Base-by-base conservation (phyloP, 2,888 invertebrate species). In the Chrysolina americana region DNA sequence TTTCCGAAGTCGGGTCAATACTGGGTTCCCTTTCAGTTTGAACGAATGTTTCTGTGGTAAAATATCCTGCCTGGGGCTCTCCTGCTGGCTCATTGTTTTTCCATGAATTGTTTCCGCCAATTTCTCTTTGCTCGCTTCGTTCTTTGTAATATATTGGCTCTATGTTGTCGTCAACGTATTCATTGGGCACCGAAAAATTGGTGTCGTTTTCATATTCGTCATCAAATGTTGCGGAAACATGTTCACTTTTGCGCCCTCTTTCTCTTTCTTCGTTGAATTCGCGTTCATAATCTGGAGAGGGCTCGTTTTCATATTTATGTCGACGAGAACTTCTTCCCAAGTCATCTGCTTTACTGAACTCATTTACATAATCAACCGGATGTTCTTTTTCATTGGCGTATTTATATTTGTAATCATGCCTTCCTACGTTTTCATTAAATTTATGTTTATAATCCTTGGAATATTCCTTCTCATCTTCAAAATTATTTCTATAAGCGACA, bases 401-500 rank as follows among this genome's bases (percentile, higher is more conserved):
- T 50, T 44, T 41, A 11, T 41, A 15, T 23, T 65, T 73, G 21
- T 68, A 41, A 28, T 64, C 50, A 17, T 70, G n/a, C 15, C 15
- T 17, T 71, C 68, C 69, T 47, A 19, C 19, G 15, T 64, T 15
- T 44, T 68, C 64, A 36, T 47, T 47, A 36, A n/a, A 3, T 47
- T 65, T 66, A 44, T 47, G 23, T 41, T 72, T 64, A 28, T 77
- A 68, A 21, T 65, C 28, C 10, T 5, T 53, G 0, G 73, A 53
- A 15, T 41, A 48, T 71, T 66, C 21, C 36, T 75, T 53, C 15
- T 64, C 9, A 15, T 68, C 48, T 48, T 50, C 36, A 66, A 74
- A 71, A 28, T 71, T 72, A 15, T 70, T 73, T 56, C 71, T 75
- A 73, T 82, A 83, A 59, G 77, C 79, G 41, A 78, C 19, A 5